These are phyloP conservation scores for Miniopterus natalensis DNA, from an alignment of 2,113 vertebrate genomes.

Conservation along the genomic window DNA sequence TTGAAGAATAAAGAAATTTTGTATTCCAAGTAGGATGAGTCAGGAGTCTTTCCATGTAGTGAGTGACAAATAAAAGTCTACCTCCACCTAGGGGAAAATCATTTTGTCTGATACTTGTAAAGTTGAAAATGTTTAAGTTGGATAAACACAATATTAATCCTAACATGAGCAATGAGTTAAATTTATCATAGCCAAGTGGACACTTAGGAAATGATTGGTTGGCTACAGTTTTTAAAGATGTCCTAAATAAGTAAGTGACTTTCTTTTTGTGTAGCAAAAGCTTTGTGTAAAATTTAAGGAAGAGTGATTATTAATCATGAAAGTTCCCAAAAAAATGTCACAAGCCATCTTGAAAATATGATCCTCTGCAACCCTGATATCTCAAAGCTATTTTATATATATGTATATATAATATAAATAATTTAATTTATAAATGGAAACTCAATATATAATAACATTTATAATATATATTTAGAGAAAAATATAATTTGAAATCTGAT, in stretches of 20 bases:
- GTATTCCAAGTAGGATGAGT: not conserved
- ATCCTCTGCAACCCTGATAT: not conserved
- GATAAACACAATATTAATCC: not conserved
- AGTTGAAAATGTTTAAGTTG: not conserved
- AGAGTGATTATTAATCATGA: not conserved
- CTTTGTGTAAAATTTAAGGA: not conserved
- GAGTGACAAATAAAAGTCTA: not conserved
- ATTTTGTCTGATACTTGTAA: not conserved
- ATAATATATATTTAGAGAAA: not conserved
- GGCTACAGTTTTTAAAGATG: not conserved
- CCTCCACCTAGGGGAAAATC: not conserved
- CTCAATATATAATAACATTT: not conserved
- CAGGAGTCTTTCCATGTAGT: not conserved
- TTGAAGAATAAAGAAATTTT: not conserved
- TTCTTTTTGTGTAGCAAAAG: not conserved
- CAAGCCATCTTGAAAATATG: not conserved
- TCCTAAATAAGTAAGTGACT: not conserved
- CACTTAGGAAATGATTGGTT: not conserved
- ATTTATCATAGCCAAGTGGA: not conserved
- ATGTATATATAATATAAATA: not conserved
- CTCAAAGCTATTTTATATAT: not conserved
- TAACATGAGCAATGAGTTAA: not conserved
- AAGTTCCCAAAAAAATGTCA: not conserved
- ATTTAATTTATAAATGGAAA: not conserved
- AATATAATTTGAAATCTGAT: not conserved